These are phyloP conservation scores for Mercenaria mercenaria DNA, from an alignment of 1,140 invertebrate genomes.

Conservation along the genomic window DNA sequence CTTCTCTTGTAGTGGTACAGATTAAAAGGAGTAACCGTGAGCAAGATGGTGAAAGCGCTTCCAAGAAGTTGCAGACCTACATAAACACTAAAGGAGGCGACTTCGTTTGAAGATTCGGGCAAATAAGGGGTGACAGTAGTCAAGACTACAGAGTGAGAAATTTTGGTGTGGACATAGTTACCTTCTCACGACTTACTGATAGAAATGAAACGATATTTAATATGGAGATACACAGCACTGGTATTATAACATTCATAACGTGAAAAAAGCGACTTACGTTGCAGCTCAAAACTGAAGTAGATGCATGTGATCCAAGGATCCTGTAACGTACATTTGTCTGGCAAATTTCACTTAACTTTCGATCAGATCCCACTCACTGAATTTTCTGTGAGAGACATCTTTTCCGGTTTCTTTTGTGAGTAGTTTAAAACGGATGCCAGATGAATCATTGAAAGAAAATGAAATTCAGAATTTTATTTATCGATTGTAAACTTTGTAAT, in stretches of 20 bases:
- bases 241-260: conserved; percentile 63
- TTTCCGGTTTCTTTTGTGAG: background rate
- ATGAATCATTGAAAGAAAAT: too few relatives aligned
- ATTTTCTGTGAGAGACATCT: background rate
- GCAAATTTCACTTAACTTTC: background rate
- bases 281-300: background rate
- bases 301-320: conserved; percentile 50
- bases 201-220: conserved; percentile 65
- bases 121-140: conserved; percentile 57
- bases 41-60: conserved; percentile 39
- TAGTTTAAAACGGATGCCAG: conserved; percentile 15
- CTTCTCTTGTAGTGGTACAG: conserved; percentile 10
- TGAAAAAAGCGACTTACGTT: conserved; percentile 45
- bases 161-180: conserved; percentile 65
- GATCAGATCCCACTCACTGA: conserved; percentile 53
- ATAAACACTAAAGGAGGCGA: conserved; percentile 84
- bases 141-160: conserved; percentile 71
- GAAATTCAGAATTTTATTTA: too few relatives aligned
- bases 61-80: conserved; percentile 59
- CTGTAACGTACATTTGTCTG: background rate
- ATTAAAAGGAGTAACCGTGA: conserved; percentile 47
- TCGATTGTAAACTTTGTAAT: too few relatives aligned
- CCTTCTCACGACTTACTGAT: conserved; percentile 62
- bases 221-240: conserved; percentile 65
- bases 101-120: conserved; percentile 65